phyloP scores from a whole-genome alignment of 1,140 invertebrate species.

The Cydia pomonella region DNA sequence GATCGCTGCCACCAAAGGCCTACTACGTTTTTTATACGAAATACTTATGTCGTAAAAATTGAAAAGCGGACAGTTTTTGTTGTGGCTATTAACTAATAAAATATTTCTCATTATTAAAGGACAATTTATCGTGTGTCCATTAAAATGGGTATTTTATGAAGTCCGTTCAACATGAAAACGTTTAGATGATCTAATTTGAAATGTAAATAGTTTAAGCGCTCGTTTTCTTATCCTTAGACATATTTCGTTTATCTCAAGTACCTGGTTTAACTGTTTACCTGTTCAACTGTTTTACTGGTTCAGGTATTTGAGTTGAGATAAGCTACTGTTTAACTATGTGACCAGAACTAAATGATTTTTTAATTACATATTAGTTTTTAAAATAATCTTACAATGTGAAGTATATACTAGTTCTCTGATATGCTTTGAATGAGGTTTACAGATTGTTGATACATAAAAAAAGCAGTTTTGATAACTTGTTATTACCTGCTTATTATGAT shows the following conservation, averaged over 20 bases:
- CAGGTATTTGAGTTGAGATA: conserved; percentile 1
- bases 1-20: conserved; percentile 61
- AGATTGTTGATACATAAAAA: too few relatives aligned
- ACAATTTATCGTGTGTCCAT: conserved; percentile 70
- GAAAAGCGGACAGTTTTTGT: conserved; percentile 67
- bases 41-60: conserved; percentile 68
- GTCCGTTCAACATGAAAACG: conserved; percentile 45
- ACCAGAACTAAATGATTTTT: neutral
- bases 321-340: conserved; percentile 3
- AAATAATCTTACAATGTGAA: neutral
- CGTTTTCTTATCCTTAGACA: conserved; percentile 20
- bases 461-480: too few relatives aligned
- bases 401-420: neutral
- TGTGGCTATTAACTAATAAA: conserved; percentile 57
- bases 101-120: conserved; percentile 72
- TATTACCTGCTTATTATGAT: too few relatives aligned
- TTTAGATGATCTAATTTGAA: conserved; percentile 23
- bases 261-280: neutral
- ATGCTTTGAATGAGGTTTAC: neutral
- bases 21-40: conserved; percentile 57
- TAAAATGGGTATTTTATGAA: conserved; percentile 74
- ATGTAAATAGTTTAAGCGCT: conserved; percentile 5
- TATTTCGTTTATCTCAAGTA: conserved; percentile 13
- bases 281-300: neutral
- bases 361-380: neutral